phyloP scores from a whole-genome alignment of 1,140 invertebrate genomes.

The Polyergus mexicanus region DNA sequence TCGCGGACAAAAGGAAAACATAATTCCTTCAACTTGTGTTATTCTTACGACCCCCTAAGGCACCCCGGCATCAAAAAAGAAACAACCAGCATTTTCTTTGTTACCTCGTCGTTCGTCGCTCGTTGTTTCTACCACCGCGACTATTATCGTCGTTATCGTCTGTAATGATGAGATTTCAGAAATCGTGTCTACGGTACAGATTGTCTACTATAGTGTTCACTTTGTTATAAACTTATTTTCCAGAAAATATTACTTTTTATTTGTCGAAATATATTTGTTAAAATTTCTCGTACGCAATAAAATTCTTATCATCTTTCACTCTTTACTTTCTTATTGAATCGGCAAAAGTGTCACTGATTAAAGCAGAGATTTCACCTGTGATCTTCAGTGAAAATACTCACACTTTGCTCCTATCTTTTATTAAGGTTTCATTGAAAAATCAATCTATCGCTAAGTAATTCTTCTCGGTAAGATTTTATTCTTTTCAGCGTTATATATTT shows the following conservation, averaged over 20 bases:
- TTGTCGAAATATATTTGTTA: background rate
- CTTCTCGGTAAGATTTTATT: too few species aligned
- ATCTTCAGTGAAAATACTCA: too few species aligned
- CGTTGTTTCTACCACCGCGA: conserved; percentile 56
- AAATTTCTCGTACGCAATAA: background rate
- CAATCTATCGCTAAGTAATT: too few species aligned
- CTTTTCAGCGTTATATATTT: too few species aligned
- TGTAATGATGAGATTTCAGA: conserved; percentile 47
- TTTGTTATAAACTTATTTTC: conserved; percentile 14
- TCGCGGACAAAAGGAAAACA: conserved; percentile 75
- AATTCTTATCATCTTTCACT: too few species aligned
- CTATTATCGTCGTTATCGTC: conserved; percentile 57
- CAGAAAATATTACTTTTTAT: background rate
- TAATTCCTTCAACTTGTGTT: conserved; percentile 76
- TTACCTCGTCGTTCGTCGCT: conserved; percentile 49
- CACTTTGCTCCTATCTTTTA: too few species aligned
- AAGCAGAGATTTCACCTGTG: too few species aligned
- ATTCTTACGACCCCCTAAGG: conserved; percentile 73
- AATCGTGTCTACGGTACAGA: conserved; percentile 38
- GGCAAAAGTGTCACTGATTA: too few species aligned
- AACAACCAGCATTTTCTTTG: conserved; percentile 54
- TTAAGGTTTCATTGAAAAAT: too few species aligned
- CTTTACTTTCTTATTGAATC: too few species aligned
- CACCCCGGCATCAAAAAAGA: conserved; percentile 65
- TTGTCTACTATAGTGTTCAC: background rate